A percentile compares a stretch with the other conserved stretches of the same genome.
Conservation (phyloP, 1,140 invertebrate genomes). For the Temnothorax longispinosus region DNA sequence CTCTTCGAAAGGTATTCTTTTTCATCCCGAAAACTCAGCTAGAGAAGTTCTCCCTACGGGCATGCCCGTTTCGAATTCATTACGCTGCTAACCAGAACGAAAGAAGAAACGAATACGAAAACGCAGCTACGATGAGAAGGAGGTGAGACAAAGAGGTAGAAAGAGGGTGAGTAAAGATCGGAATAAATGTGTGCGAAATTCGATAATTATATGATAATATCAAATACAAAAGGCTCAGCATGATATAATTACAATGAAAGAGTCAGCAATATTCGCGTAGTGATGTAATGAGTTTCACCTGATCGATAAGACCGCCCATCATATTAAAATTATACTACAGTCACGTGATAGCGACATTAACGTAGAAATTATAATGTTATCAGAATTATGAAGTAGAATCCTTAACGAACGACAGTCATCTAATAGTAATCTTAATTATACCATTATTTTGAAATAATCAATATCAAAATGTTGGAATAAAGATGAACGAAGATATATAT, state of each 20-base stretch:
- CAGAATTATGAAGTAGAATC: neutral
- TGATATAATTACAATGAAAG: neutral
- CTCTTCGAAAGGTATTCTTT: conserved; percentile 66
- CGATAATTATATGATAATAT: neutral
- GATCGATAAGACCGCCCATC: neutral
- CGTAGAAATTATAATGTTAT: neutral
- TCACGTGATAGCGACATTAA: conserved; percentile 24
- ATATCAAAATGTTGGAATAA: neutral
- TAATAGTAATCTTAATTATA: neutral
- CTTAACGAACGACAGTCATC: neutral
- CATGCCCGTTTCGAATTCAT: conserved; percentile 67
- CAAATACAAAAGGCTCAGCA: neutral
- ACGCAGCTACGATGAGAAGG: neutral
- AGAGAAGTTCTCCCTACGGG: conserved; percentile 60
- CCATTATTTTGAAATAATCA: neutral
- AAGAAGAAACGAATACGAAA: conserved; percentile 18
- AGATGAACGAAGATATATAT: neutral
- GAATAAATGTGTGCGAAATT: conserved; percentile 40
- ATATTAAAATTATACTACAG: neutral
- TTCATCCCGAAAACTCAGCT: conserved; percentile 54
- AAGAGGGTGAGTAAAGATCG: neutral
- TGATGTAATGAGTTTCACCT: conserved; percentile 6
- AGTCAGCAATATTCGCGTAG: neutral
- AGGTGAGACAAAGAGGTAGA: neutral
- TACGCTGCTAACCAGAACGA: conserved; percentile 40